Evolutionary conservation across 1,140 invertebrate genomes (phyloP).

Genomic region (Samia ricini): DNA sequence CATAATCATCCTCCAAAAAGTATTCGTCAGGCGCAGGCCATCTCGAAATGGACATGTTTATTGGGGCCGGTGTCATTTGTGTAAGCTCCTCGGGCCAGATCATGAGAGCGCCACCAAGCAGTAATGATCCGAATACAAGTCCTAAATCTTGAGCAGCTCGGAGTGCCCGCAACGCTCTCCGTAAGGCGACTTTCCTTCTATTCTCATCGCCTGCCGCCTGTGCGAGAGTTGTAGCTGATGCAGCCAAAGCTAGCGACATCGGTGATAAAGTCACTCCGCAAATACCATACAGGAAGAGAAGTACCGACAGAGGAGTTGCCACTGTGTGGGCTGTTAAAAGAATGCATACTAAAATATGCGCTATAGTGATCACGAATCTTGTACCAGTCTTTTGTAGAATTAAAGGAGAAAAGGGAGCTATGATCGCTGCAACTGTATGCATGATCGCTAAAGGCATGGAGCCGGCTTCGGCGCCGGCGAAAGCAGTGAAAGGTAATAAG

Average conservation of each 20-base stretch:
- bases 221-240: constrained; percentile 67
- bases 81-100: constrained; percentile 57
- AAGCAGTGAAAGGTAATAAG: constrained; percentile 60
- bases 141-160: constrained; percentile 80
- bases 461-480: constrained; percentile 65
- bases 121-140: constrained; percentile 67
- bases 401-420: constrained; percentile 81
- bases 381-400: constrained; percentile 62
- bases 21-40: constrained; percentile 65
- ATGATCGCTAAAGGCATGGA: constrained; percentile 75
- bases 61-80: constrained; percentile 30
- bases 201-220: constrained; percentile 64
- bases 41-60: constrained; percentile 40
- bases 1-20: constrained; percentile 60
- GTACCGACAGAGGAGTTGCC: constrained; percentile 49
- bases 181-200: constrained; percentile 60
- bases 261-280: constrained; percentile 80
- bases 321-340: constrained; percentile 54
- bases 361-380: constrained; percentile 44
- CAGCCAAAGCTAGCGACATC: constrained; percentile 78
- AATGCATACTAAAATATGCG: constrained; percentile 46
- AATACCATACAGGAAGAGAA: constrained; percentile 80
- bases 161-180: constrained; percentile 60
- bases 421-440: constrained; percentile 79
- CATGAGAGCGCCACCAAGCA: constrained; percentile 57